A percentile compares a stretch with the other conserved stretches of the same genome.
Conservation (phyloP, 2,888 invertebrate species). For the Hirtodrosophila histrioides region DNA sequence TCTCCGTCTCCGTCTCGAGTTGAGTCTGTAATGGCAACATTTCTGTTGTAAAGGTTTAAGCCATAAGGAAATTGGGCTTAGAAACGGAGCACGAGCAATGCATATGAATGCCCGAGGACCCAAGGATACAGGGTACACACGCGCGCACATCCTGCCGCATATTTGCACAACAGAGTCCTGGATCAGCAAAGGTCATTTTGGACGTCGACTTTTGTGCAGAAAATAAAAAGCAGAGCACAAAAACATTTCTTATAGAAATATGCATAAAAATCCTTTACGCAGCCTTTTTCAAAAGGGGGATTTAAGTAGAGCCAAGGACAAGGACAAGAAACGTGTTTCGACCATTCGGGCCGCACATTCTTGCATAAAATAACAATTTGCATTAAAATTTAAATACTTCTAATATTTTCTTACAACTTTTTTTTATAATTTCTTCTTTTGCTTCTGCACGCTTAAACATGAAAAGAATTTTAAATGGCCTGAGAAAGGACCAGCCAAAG, state of each 20-base stretch:
- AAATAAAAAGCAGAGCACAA: slow-evolving; percentile 53
- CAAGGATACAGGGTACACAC: slow-evolving; percentile 18
- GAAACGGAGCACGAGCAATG: slow-evolving; percentile 48
- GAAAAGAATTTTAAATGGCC: slow-evolving; percentile 77
- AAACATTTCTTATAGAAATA: slow-evolving; percentile 58
- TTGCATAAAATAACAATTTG: slow-evolving; percentile 80
- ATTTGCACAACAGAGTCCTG: slow-evolving; percentile 54
- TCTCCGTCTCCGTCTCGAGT: background rate
- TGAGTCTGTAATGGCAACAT: slow-evolving; percentile 29
- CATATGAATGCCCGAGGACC: slow-evolving; percentile 51
- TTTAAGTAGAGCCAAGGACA: slow-evolving; percentile 55
- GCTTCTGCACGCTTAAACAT: slow-evolving; percentile 71
- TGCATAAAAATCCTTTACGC: slow-evolving; percentile 70
- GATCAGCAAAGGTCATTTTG: slow-evolving; percentile 58
- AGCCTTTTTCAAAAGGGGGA: slow-evolving; percentile 73
- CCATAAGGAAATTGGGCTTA: slow-evolving; percentile 57
- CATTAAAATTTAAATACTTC: slow-evolving; percentile 77
- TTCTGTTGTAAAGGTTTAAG: slow-evolving; percentile 60
- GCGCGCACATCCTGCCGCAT: slow-evolving; percentile 43
- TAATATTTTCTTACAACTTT: slow-evolving; percentile 69
- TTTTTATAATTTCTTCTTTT: slow-evolving; percentile 31
- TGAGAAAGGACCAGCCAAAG: slow-evolving; percentile 40
- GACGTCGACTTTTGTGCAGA: slow-evolving; percentile 46
- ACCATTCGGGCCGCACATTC: slow-evolving; percentile 58
- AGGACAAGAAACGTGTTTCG: slow-evolving; percentile 35